These are phyloP conservation scores for Takifugu rubripes DNA, from an alignment of 2,797 vertebrate genomes.

Conservation along the genomic window DNA sequence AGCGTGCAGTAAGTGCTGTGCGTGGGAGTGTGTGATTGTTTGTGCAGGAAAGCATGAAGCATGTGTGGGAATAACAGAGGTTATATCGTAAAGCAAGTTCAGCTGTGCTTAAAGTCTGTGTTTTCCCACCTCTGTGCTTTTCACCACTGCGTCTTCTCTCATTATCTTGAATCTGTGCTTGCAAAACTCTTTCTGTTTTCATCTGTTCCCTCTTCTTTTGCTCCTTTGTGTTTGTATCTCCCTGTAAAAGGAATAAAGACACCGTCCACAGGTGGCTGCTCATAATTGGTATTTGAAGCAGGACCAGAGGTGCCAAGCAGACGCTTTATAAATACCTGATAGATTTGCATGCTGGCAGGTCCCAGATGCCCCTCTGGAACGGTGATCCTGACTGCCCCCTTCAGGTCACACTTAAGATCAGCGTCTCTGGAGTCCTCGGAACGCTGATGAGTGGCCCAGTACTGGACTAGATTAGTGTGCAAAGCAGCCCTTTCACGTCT, in stretches of 20 bases:
- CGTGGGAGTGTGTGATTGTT: slow-evolving; percentile 59
- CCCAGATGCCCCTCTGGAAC: slow-evolving; percentile 61
- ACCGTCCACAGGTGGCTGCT: neutral
- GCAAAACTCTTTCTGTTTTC: slow-evolving; percentile 56
- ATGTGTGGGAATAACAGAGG: slow-evolving; percentile 48
- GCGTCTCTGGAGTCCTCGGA: slow-evolving; percentile 65
- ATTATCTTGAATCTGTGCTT: slow-evolving; percentile 61
- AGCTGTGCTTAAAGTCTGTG: slow-evolving; percentile 20
- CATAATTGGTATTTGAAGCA: slow-evolving; percentile 8
- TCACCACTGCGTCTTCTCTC: slow-evolving; percentile 46
- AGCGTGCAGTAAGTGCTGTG: slow-evolving; percentile 48
- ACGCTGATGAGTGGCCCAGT: slow-evolving; percentile 59
- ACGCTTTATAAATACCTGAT: slow-evolving; percentile 59
- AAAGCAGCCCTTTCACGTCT: slow-evolving; percentile 42
- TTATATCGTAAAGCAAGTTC: slow-evolving; percentile 23
- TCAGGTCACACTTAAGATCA: slow-evolving; percentile 63
- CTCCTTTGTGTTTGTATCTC: slow-evolving; percentile 53
- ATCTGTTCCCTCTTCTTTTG: slow-evolving; percentile 64
- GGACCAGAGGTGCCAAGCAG: slow-evolving; percentile 12
- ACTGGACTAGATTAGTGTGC: slow-evolving; percentile 51
- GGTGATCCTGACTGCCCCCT: slow-evolving; percentile 51
- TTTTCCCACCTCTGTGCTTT: slow-evolving; percentile 65
- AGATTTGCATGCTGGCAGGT: slow-evolving; percentile 75
- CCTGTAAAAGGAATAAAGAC: slow-evolving; percentile 51
- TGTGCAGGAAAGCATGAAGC: slow-evolving; percentile 56